Evolutionary conservation across 2,113 vertebrate species (phyloP), one percentile per base, ranked within the genome.

Genomic region (Trichechus manatus): DNA sequence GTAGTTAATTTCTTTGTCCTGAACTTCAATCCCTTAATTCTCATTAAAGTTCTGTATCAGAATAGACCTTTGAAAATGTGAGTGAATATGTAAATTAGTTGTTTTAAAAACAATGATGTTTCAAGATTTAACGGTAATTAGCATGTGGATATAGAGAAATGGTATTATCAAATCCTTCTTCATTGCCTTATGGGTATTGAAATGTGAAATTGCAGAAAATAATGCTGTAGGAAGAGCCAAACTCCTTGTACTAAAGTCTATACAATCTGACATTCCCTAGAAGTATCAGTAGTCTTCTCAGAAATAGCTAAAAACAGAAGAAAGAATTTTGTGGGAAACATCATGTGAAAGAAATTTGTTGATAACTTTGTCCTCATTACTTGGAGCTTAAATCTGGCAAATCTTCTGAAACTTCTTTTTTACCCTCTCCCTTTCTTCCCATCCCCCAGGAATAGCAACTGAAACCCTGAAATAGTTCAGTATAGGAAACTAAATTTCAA

Each of bases 401-500:
- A 72, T 74, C 29, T 61, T 88, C n/a, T 85, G 50, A 89, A 81
- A 74, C n/a, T 90, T 96, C 5, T 31, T 85, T 85, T 27, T 53
- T 75, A 63, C 33, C 14, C 14, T 95, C 53, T 85, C 6, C 5
- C 4, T 68, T 25, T 68, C n/a, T 27, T 84, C 15, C 19, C 3
- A 9, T 75, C 93, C 81, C 39, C 6, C 59, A 44, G 81, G 94
- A 93, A 70, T 93, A 87, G 53, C 23, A 68, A 44, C 44, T 63
- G 59, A 93, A 87, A 80, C 44, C 47, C 17, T 89, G 66, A 59
- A 81, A 89, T 19, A 44, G 4, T 85, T 92, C 14, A 77, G 66
- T 78, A 44, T 66, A 87, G 91, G 39, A 59, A 95, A 82, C 75
- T 81, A 93, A 70, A 29, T 95, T 93, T 90, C 94, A 81, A 80